Evolutionary conservation across 2,888 invertebrate species (phyloP).

Genomic region (Eupeodes luniger): DNA sequence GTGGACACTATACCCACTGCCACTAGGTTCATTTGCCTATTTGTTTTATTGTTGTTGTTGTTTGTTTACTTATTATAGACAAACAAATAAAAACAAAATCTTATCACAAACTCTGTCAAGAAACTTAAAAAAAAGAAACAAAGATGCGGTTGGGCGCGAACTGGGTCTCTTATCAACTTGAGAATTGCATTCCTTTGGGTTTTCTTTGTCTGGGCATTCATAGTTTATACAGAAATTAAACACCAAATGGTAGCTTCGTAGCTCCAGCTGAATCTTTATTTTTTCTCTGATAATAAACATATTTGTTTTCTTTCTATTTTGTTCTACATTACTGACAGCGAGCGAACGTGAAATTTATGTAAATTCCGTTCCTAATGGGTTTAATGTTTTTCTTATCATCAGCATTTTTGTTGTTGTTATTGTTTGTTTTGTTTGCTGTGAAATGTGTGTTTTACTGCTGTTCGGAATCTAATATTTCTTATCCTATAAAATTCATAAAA

Average conservation of each 20-base stretch:
- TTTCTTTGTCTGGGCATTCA: conserved; percentile 50
- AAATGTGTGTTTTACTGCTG: background rate
- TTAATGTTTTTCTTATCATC: conserved; percentile 38
- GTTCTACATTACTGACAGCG: conserved; percentile 21
- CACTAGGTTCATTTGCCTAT: background rate
- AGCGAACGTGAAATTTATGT: background rate
- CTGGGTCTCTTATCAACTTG: conserved; percentile 38
- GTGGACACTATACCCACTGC: too few relatives aligned
- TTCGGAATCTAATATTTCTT: background rate
- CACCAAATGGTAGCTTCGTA: conserved; percentile 36
- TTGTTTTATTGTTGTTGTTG: conserved; percentile 11
- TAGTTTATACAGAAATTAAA: background rate
- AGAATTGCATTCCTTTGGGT: conserved; percentile 27
- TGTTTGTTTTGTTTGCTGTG: background rate
- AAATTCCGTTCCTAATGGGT: conserved; percentile 32
- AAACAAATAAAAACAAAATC: conserved; percentile 14
- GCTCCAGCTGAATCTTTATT: conserved; percentile 1
- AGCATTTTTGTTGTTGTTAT: conserved; percentile 17
- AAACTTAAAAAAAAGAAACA: background rate
- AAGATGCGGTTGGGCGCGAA: conserved; percentile 28
- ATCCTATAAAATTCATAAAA: background rate
- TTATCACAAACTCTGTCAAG: conserved; percentile 44
- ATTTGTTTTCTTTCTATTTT: conserved; percentile 58
- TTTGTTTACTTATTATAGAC: conserved; percentile 47
- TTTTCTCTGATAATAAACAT: background rate